Evolutionary conservation across 2,113 vertebrate genomes (phyloP), one percentile per base, ranked within the genome.

Genomic region (Nycticorax nycticorax): DNA sequence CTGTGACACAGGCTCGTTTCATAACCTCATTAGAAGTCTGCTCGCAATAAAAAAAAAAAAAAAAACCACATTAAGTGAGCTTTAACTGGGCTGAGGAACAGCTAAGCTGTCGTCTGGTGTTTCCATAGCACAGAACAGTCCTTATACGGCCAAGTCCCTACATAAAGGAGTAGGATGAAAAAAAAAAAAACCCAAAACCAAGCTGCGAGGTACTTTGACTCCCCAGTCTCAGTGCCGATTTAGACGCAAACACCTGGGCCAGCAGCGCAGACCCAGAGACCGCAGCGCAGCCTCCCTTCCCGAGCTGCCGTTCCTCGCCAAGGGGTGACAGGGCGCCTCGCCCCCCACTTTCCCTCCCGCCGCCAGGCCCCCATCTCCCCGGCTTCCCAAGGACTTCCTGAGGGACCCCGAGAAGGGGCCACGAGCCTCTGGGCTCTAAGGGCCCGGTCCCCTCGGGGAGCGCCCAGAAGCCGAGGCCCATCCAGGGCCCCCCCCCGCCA

Each of bases 11-110:
- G 68, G 33, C 94, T 85, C 24, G 78, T 97, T 97, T 97, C 96
- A 95, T 96, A 97, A 96, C 94, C 93, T 93, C 96, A 73, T 89
- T 75, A 91, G 10, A 60, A 91, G 85, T 52, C 92, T 57, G 64
- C 7, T 92, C 24, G 8, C 80, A n/a, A 18, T 33, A 19, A 52
- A 12, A 50, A 43, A 8, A 71, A 16, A 41, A 37, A 66, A 12
- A 48, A 41, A 37, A 66, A 12, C 23, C 3, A 43, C 4, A 67
- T 57, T 15, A n/a, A 74, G 22, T 0, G 72, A 89, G 83, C 64
- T 52, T 9, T 30, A 85, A 32, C 15, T 4, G 59, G 8, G 76
- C 41, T 32, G 57, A 80, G 68, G 71, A 90, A 73, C 68, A 77
- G 56, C 82, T 12, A n/a, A 55, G 21, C 71, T 67, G 48, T 32